Percentiles rank a stretch among this genome's conserved stretches.
phyloP scores from a whole-genome alignment of 2,797 vertebrate genomes.

The Numenius phaeopus region DNA sequence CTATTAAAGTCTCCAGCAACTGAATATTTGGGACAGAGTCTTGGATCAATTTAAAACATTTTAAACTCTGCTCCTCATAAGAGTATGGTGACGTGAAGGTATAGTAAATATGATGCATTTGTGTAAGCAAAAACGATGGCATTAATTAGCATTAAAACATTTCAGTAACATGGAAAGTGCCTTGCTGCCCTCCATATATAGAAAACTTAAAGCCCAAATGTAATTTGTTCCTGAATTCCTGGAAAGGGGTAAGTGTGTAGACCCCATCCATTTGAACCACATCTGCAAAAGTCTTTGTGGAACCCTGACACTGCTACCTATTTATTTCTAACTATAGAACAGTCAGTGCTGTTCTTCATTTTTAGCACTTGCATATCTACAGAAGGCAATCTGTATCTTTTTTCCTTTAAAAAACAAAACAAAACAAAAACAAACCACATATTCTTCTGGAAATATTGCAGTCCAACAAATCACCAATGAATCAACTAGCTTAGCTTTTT shows the following conservation, averaged over 20 bases:
- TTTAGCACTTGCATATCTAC: not conserved
- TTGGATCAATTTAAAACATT: not conserved
- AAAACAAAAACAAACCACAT: not conserved
- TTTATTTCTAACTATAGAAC: not conserved
- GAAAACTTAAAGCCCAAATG: not conserved
- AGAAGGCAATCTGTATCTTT: not conserved
- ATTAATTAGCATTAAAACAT: not conserved
- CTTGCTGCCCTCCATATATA: not conserved
- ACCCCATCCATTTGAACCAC: not conserved
- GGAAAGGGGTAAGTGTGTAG: not conserved
- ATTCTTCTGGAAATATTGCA: not conserved
- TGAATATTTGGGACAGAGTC: not conserved
- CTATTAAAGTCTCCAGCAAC: not conserved
- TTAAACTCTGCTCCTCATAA: not conserved
- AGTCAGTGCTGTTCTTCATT: not conserved
- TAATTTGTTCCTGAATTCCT: not conserved
- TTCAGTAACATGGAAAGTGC: not conserved
- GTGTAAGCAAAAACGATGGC: not conserved
- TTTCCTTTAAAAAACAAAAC: not conserved
- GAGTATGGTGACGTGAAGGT: not conserved
- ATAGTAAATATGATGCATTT: not conserved
- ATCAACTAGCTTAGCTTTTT: not conserved
- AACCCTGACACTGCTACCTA: not conserved
- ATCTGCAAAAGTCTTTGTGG: not conserved
- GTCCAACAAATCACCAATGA: not conserved